Base-by-base conservation (phyloP, 1,140 invertebrate species). In the Temnothorax longispinosus region DNA sequence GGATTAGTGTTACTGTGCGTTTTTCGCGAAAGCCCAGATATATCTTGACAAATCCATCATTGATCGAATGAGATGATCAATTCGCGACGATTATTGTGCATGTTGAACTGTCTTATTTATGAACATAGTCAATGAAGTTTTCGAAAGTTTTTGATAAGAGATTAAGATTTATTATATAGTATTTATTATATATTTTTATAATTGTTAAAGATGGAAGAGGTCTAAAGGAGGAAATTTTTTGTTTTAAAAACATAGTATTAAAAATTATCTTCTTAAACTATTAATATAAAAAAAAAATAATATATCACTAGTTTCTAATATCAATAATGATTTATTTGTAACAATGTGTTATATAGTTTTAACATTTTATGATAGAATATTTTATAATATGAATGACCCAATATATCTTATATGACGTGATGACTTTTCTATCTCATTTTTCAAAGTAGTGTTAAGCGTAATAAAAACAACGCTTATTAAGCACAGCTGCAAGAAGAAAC, bases 391-490 rank as follows among this genome's bases (percentile, higher is more conserved):
- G 35, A 13, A 72, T 41, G 0, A 65, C 5, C 3, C 7, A 18
- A 47, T 35, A 72, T 3, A 74, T 41, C 11, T 74, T 58, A 47
- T 13, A 6, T 58, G 18, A 21, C 15, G 27, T 6, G 21, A 81
- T 72, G 1, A 82, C 7, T 58, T 60, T 74, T 2, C 41, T 47
- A 27, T 58, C 11, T 32, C 18, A 52, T 11, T 44, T 72, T 71
- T 71, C 21, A 21, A 11, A 65, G 38, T 44, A 35, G 18, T 44
- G 41, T 72, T 88, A 87, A 76, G 35, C 62, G 54, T 32, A 75
- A 90, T 87, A 76, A 89, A 85, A 85, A 90, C 44, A 44, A 38
- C 62, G 62, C 74, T 88, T 90, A 90, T 90, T 85, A 77, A 47
- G 7, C 21, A 56, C 74, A 82, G 60, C 77, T 90, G 78, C 65